These are phyloP conservation scores for Anguilla pacifica DNA, from an alignment of 2,797 vertebrate genomes.

Conservation along the genomic window DNA sequence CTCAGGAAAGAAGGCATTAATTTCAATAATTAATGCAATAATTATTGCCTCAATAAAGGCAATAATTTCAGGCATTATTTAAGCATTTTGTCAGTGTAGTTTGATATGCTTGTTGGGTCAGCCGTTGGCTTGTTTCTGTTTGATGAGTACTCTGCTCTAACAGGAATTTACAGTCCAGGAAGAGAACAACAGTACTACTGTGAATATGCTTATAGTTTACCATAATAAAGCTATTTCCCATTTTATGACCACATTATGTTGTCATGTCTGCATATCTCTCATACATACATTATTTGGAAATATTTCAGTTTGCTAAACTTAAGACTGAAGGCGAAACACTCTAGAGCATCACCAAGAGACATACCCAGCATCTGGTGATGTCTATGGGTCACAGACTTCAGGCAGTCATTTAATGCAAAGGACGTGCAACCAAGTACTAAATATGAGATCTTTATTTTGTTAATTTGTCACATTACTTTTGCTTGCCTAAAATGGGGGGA, in stretches of 20 bases:
- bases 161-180: background rate
- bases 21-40: no score
- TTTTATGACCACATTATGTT: background rate
- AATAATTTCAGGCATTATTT: background rate
- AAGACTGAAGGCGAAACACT: no score
- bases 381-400: no score
- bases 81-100: background rate
- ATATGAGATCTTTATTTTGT: background rate
- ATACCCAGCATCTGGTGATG: no score
- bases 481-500: background rate
- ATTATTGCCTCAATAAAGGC: no score
- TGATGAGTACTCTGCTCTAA: background rate
- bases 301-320: no score
- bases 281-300: background rate
- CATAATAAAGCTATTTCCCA: background rate
- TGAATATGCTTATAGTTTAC: constrained; percentile 3
- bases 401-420: no score
- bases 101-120: background rate
- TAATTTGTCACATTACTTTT: background rate
- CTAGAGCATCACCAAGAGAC: no score
- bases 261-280: background rate
- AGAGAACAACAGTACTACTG: background rate
- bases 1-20: background rate
- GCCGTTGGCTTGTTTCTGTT: background rate
- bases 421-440: background rate